Conservation (phyloP, 2,113 vertebrate genomes). For the Polypterus bichir region DNA sequence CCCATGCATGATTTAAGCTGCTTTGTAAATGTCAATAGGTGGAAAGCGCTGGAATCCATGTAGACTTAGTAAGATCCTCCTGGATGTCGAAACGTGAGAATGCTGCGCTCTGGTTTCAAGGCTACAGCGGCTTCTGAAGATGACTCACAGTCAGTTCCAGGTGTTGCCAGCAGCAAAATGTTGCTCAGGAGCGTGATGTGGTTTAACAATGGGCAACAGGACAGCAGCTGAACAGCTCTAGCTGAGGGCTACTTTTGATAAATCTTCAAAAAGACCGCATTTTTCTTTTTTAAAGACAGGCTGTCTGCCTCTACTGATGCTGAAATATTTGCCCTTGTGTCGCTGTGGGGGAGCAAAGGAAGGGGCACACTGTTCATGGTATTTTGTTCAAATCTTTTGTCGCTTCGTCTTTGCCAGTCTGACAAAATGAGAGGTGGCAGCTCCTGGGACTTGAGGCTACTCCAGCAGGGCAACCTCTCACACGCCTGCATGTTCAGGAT, state of each 20-base stretch:
- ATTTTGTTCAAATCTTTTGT: too few species aligned
- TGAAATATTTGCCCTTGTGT: neutral
- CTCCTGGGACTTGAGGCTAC: neutral
- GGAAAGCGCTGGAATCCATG: constrained; percentile 58
- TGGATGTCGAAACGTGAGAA: constrained; percentile 55
- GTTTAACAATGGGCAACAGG: constrained; percentile 27
- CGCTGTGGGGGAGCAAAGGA: too few species aligned
- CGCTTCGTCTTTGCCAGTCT: too few species aligned
- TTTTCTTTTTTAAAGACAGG: constrained; percentile 15
- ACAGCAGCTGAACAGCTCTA: constrained; percentile 27
- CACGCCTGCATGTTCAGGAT: too few species aligned
- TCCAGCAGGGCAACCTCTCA: neutral
- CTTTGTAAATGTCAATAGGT: constrained; percentile 80
- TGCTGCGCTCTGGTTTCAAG: constrained; percentile 49
- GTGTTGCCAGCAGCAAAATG: constrained; percentile 65
- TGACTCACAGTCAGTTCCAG: constrained; percentile 56
- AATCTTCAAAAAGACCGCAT: constrained; percentile 20
- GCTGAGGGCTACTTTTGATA: constrained; percentile 40
- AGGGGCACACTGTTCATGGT: too few species aligned
- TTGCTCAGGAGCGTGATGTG: constrained; percentile 41
- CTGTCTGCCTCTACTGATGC: constrained; percentile 12
- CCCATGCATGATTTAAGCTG: constrained; percentile 82
- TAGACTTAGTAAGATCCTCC: constrained; percentile 61
- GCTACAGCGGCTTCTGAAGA: constrained; percentile 53
- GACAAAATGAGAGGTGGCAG: too few species aligned